Evolutionary conservation across 2,797 vertebrate species (phyloP), one percentile per base, ranked within the genome.

Genomic region (Chaunax sp.): DNA sequence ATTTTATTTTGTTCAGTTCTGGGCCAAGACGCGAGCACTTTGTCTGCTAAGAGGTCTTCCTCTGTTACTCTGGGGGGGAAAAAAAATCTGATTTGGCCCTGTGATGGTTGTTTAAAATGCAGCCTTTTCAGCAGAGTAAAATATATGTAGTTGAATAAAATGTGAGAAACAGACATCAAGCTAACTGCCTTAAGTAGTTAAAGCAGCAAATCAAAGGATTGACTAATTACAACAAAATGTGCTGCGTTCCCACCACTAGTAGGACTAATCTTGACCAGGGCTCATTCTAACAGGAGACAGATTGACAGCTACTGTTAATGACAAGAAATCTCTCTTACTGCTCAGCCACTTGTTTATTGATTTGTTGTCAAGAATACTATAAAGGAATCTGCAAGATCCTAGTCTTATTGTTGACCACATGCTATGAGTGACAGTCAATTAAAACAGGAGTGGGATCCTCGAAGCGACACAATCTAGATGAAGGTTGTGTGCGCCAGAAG

Each of bases 391-490:
- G 79, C 76, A 84, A 84, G 89, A 86, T 84, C 78, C 72, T 16
- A 20, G 83, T 78, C 54, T 81, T 80, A 65, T 84, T 80, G 75
- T 80, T 90, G 87, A 86, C 88, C 76, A 49, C 82, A 44, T 33
- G 50, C 74, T 66, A 72, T 92, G 89, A 92, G 65, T 90, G 84
- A 90, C 90, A 93, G 87, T 88, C 88, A 90, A 90, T 93, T 92
- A 92, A 90, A 92, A 80, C 25, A 49, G 59, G 77, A 83, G 82
- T 64, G 64, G 78, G 80, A 85, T 87, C 78, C 77, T 86, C 35
- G 20, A 75, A 87, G 78, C 78, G 62, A 80, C 83, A 82, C 86
- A 68, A 83, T 78, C 79, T 78, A 78, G 78, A 85, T 78, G 75
- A 86, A 87, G 86, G 72, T 68, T 78, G 61, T 22, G 45, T 59